Conservation (phyloP, 2,797 vertebrate genomes). For the Alcedo atthis region DNA sequence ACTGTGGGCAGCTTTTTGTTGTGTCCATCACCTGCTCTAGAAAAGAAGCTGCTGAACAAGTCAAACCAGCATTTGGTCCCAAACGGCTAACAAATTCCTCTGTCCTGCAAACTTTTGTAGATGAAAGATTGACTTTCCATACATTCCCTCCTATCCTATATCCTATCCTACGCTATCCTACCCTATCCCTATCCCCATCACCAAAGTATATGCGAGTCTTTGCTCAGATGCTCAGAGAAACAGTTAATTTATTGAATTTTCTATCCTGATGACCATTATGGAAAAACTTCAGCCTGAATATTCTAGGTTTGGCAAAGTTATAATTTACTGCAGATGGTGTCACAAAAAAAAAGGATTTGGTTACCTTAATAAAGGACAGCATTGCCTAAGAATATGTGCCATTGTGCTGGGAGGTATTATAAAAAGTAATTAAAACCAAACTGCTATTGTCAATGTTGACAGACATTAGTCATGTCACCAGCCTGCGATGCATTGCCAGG, state of each 20-base stretch:
- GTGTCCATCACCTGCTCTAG: background rate
- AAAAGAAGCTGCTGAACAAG: background rate
- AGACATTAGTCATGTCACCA: background rate
- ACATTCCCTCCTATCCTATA: background rate
- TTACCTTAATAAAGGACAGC: background rate
- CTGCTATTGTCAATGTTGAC: background rate
- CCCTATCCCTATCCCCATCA: background rate
- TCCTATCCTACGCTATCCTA: too few relatives aligned
- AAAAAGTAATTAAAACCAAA: slow-evolving; percentile 5
- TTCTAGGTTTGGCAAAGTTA: background rate
- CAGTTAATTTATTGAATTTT: background rate
- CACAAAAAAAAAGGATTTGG: background rate
- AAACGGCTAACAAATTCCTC: background rate
- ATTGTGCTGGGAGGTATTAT: background rate
- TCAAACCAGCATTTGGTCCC: background rate
- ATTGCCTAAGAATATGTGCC: background rate
- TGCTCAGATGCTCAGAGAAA: background rate
- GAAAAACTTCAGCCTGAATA: background rate
- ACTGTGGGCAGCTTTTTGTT: background rate
- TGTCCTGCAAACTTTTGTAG: background rate
- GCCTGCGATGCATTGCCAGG: background rate
- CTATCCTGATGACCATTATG: background rate
- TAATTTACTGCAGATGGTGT: background rate
- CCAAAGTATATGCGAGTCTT: background rate
- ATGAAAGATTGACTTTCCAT: background rate